Evolutionary conservation across 2,797 vertebrate species (phyloP).

Genomic region (Galagoides demidoff): DNA sequence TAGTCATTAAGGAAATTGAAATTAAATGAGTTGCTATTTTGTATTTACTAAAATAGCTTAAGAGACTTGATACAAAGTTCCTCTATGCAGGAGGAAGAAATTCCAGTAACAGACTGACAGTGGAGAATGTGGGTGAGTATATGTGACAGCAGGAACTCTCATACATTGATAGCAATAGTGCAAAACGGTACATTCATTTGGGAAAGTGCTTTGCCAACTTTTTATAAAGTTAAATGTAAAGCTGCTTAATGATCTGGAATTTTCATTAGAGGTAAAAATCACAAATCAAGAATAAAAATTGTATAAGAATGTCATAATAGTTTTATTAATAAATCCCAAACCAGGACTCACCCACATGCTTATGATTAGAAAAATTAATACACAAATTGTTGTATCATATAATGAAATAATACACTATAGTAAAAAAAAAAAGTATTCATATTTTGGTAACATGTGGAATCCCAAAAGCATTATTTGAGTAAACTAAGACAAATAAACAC

Average conservation of each 20-base stretch:
- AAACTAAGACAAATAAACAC: neutral
- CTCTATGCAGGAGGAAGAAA: too few relatives aligned
- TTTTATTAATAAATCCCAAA: neutral
- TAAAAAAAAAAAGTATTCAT: neutral
- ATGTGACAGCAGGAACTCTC: neutral
- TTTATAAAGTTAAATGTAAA: conserved; percentile 9
- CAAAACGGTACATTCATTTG: neutral
- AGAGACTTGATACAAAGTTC: neutral
- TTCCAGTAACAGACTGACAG: neutral
- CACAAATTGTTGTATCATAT: neutral
- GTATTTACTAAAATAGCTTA: neutral
- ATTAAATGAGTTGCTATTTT: neutral
- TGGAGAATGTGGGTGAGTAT: neutral
- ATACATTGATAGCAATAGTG: neutral
- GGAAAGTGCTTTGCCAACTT: neutral
- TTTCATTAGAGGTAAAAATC: neutral
- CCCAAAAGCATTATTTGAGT: neutral
- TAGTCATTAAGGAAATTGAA: neutral
- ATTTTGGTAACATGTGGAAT: neutral
- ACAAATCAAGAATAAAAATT: neutral
- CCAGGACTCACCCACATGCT: neutral
- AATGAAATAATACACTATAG: neutral
- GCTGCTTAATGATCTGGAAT: neutral
- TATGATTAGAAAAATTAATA: neutral
- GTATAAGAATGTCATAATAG: neutral